Conservation (phyloP, 2,888 invertebrate genomes). For the Microctonus aethiopoides region DNA sequence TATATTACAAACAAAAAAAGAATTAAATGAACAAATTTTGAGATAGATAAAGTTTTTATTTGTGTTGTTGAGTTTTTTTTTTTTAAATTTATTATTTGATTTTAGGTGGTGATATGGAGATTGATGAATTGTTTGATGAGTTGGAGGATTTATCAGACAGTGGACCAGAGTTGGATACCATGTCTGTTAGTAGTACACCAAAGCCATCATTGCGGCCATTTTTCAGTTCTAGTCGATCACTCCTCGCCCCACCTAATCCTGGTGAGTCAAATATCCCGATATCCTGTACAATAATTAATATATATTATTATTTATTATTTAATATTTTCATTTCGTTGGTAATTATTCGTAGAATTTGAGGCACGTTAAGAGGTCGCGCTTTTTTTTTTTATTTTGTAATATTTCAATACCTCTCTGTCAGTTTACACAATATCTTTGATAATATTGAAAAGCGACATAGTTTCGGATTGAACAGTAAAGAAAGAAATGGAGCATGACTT, state of each 20-base stretch:
- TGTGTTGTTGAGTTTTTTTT: slow-evolving; percentile 8
- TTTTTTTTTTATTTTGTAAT: slow-evolving; percentile 28
- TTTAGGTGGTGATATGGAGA: slow-evolving; percentile 83
- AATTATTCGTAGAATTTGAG: slow-evolving; percentile 38
- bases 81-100: slow-evolving; percentile 23
- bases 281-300: not conserved
- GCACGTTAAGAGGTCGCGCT: slow-evolving; percentile 40
- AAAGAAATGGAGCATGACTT: not conserved
- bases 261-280: slow-evolving; percentile 52
- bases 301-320: not conserved
- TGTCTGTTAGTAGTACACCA: slow-evolving; percentile 96
- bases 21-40: not conserved
- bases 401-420: slow-evolving; percentile 13
- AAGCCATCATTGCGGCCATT: slow-evolving; percentile 96
- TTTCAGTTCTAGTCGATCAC: slow-evolving; percentile 90
- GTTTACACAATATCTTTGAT: no score
- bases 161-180: slow-evolving; percentile 93
- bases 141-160: slow-evolving; percentile 96
- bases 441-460: not conserved
- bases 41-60: not conserved
- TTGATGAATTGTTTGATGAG: slow-evolving; percentile 95
- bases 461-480: not conserved
- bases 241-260: slow-evolving; percentile 68
- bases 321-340: slow-evolving; percentile 10
- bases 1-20: not conserved